Conservation (phyloP, 2,888 invertebrate genomes). For the Trachelus stipa region DNA sequence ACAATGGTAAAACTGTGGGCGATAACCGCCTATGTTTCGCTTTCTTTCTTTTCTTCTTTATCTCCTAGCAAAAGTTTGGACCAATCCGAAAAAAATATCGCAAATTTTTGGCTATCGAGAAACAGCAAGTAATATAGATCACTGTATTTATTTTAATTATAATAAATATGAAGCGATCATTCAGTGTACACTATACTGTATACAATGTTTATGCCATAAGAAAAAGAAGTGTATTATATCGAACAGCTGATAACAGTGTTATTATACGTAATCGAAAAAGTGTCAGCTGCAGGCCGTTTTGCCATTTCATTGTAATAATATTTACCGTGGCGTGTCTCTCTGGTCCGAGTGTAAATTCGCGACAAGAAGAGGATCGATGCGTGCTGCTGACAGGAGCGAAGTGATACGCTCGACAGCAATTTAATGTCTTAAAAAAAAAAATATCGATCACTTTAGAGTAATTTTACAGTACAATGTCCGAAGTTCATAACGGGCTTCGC, state of each 20-base stretch:
- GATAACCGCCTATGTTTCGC: neutral
- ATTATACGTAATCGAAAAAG: neutral
- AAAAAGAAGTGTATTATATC: slow-evolving; percentile 1
- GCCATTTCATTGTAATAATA: slow-evolving; percentile 1
- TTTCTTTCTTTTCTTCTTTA: neutral
- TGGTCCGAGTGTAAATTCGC: too few species aligned
- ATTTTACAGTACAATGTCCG: neutral
- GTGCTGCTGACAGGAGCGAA: neutral
- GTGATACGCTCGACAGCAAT: neutral
- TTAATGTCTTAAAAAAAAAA: neutral
- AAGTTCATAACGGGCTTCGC: slow-evolving; percentile 23
- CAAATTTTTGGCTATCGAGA: neutral
- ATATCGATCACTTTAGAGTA: neutral
- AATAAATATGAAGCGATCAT: neutral
- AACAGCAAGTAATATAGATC: slow-evolving; percentile 9
- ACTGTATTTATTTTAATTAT: slow-evolving; percentile 8
- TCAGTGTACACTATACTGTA: slow-evolving; percentile 33
- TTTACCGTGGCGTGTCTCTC: neutral
- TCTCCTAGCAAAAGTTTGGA: neutral
- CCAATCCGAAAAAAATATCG: neutral
- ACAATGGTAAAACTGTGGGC: neutral
- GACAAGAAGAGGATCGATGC: neutral
- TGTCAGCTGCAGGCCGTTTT: neutral
- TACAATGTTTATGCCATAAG: slow-evolving; percentile 41
- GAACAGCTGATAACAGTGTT: neutral